phyloP scores from a whole-genome alignment of 2,797 vertebrate genomes.

The Semaprochilodus insignis region DNA sequence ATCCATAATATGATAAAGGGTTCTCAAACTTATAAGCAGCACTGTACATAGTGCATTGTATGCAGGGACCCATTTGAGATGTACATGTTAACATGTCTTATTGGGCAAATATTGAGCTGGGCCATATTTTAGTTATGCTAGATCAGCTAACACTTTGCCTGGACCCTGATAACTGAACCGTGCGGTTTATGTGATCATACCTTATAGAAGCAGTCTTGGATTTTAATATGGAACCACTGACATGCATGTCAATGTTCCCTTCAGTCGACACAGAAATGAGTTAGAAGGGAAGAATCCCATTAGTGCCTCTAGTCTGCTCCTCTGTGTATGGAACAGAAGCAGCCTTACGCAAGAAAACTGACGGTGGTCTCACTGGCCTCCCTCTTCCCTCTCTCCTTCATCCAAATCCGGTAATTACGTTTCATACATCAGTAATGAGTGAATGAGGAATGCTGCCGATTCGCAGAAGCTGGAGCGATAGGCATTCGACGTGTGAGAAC shows the following conservation, averaged over 20 bases:
- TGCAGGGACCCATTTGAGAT: too few species aligned
- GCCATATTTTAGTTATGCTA: too few species aligned
- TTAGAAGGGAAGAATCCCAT: background rate
- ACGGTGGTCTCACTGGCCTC: conserved; percentile 26
- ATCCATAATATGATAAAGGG: too few species aligned
- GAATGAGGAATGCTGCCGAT: conserved; percentile 38
- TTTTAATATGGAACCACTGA: background rate
- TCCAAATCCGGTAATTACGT: conserved; percentile 48
- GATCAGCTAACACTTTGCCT: too few species aligned
- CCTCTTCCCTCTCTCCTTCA: background rate
- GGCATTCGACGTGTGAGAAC: conserved; percentile 41
- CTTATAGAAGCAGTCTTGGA: background rate
- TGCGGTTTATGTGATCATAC: background rate
- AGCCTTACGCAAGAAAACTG: background rate
- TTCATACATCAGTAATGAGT: conserved; percentile 44
- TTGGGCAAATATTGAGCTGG: too few species aligned
- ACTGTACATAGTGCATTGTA: too few species aligned
- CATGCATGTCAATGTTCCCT: background rate
- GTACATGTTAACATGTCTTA: too few species aligned
- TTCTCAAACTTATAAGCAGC: too few species aligned
- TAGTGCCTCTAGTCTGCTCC: background rate
- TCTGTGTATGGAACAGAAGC: background rate
- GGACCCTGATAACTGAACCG: background rate
- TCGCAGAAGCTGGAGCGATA: conserved; percentile 11
- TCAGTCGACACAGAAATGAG: background rate